These are phyloP conservation scores for Grantiella picta DNA, from an alignment of 2,113 vertebrate genomes.

Conservation along the genomic window DNA sequence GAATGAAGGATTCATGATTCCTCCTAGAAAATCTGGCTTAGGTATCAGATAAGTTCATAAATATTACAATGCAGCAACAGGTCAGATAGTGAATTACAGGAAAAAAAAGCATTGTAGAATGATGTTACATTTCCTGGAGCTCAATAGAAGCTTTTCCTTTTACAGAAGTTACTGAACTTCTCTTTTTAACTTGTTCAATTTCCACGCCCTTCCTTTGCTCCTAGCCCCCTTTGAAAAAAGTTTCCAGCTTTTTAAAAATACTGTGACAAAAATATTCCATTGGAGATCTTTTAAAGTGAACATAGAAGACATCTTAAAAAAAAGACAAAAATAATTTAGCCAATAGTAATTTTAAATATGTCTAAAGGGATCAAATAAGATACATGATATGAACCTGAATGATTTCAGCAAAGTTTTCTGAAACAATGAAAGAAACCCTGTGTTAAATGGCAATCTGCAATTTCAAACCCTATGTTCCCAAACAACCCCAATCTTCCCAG, in stretches of 20 bases:
- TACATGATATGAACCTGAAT: neutral
- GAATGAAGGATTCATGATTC: neutral
- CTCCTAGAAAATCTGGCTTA: neutral
- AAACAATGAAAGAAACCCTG: rapidly evolving
- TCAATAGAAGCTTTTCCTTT: neutral
- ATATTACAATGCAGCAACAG: neutral
- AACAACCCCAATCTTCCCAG: neutral
- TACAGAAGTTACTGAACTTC: neutral
- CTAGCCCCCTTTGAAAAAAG: neutral
- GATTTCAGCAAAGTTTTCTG: neutral
- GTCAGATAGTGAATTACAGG: neutral
- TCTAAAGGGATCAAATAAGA: neutral
- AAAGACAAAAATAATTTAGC: neutral
- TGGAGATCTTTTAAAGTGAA: neutral
- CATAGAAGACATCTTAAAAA: neutral
- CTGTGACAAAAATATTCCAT: neutral
- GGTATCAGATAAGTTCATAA: neutral
- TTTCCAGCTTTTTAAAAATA: neutral
- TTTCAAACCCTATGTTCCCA: neutral
- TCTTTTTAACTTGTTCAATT: neutral
- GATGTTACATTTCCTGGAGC: neutral
- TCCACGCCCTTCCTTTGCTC: neutral
- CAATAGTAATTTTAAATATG: neutral
- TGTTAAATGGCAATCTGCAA: neutral
- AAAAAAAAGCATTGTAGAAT: neutral